phyloP scores from a whole-genome alignment of 2,113 vertebrate genomes.

The Melozone crissalis region DNA sequence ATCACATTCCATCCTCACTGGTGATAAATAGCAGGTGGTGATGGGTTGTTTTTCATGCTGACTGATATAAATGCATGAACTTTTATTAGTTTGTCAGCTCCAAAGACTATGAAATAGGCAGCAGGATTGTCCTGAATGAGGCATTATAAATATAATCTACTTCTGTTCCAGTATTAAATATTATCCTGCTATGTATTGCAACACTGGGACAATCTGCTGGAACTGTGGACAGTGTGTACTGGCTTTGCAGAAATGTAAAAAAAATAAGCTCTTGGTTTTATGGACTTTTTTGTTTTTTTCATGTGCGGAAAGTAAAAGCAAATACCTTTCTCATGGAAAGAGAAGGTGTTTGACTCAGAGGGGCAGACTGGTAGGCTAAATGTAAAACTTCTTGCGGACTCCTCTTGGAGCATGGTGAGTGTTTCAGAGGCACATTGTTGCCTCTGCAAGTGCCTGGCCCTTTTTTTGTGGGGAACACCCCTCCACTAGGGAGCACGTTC shows the following conservation, averaged over 20 bases:
- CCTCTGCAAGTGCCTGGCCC: background rate
- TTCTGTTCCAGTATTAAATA: background rate
- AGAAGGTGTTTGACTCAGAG: background rate
- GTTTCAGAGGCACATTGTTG: background rate
- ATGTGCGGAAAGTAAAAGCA: background rate
- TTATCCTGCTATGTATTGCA: background rate
- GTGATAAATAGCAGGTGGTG: background rate
- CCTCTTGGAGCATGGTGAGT: background rate
- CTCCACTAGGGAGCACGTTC: accelerated
- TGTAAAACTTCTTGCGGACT: background rate
- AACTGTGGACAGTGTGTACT: background rate
- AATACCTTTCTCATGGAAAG: background rate
- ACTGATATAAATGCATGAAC: background rate
- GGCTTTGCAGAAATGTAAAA: background rate
- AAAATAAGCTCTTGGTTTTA: background rate
- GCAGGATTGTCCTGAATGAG: background rate
- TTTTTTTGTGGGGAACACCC: too few species aligned
- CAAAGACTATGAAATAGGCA: background rate
- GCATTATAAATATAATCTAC: background rate
- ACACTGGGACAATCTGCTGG: background rate
- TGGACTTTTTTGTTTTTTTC: background rate
- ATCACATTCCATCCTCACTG: background rate
- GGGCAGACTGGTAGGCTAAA: background rate
- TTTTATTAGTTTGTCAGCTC: background rate
- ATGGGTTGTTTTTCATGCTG: background rate